Evolutionary conservation across 2,888 invertebrate species (phyloP).

Genomic region (Oeneis ivallda): DNA sequence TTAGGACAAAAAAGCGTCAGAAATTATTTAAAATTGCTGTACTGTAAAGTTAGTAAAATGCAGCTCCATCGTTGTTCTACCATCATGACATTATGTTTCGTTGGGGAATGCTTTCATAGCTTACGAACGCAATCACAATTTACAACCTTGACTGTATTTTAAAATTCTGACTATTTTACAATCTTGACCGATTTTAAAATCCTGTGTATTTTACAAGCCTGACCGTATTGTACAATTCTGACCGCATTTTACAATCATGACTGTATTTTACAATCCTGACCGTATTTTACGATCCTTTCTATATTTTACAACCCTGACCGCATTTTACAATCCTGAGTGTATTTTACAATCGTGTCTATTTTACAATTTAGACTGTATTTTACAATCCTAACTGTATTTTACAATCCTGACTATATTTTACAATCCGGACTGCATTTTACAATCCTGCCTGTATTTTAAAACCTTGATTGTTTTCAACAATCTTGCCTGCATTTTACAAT

Average conservation of each 20-base stretch:
- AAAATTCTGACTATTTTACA: too few relatives aligned
- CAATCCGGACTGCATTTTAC: not conserved
- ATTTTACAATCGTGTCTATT: not conserved
- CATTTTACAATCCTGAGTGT: not conserved
- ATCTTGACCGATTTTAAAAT: too few relatives aligned
- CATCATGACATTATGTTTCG: not conserved
- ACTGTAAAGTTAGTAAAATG: too few relatives aligned
- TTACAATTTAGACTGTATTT: not conserved
- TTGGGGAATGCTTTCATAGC: not conserved
- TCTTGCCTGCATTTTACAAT: not conserved
- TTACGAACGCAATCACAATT: not conserved
- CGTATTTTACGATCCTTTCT: not conserved
- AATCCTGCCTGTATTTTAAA: not conserved
- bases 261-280: not conserved
- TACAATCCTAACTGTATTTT: not conserved
- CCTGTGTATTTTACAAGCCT: too few relatives aligned
- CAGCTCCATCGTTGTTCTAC: too few relatives aligned
- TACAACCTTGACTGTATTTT: not conserved
- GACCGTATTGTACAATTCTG: too few relatives aligned
- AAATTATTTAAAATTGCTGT: too few relatives aligned
- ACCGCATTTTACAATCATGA: not conserved
- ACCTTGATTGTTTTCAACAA: too few relatives aligned
- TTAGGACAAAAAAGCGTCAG: too few relatives aligned
- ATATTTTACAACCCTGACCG: not conserved
- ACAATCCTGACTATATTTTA: not conserved